A percentile compares a stretch with the other conserved stretches of the same genome.
phyloP scores from a whole-genome alignment of 2,797 vertebrate genomes.

The Pantherophis vulpinus region DNA sequence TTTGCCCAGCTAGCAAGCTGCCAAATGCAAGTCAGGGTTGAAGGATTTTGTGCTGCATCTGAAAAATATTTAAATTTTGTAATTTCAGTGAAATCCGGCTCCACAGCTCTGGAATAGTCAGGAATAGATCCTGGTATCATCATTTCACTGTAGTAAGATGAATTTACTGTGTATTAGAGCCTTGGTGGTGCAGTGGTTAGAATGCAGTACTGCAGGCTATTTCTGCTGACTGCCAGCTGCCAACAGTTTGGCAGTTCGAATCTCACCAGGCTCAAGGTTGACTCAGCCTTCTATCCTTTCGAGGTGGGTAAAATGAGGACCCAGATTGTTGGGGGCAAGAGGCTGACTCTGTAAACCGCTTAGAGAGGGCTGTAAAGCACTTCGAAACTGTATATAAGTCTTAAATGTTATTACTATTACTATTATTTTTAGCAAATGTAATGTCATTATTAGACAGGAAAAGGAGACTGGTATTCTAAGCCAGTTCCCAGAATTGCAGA shows the following conservation, averaged over 20 bases:
- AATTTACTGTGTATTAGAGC: background rate
- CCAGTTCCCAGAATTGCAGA: background rate
- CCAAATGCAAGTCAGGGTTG: background rate
- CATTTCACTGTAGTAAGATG: background rate
- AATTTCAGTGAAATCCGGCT: background rate
- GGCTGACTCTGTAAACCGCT: too few species aligned
- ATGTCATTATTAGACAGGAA: background rate
- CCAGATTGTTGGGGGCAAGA: too few species aligned
- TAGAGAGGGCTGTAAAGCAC: too few species aligned
- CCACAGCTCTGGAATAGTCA: background rate
- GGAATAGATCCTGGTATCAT: background rate
- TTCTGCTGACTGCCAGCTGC: background rate
- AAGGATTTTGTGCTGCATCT: background rate
- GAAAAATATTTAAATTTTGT: background rate
- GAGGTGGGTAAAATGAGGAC: too few species aligned
- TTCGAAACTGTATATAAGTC: too few species aligned
- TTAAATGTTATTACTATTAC: too few species aligned
- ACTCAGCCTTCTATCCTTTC: too few species aligned
- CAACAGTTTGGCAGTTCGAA: background rate
- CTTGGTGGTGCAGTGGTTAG: background rate
- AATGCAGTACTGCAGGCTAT: background rate
- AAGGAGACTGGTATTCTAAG: background rate
- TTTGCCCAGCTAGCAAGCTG: background rate
- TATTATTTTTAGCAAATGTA: background rate
- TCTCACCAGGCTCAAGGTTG: background rate